These are phyloP conservation scores for Epinotia demarniana DNA, from an alignment of 2,888 invertebrate genomes.

Conservation along the genomic window DNA sequence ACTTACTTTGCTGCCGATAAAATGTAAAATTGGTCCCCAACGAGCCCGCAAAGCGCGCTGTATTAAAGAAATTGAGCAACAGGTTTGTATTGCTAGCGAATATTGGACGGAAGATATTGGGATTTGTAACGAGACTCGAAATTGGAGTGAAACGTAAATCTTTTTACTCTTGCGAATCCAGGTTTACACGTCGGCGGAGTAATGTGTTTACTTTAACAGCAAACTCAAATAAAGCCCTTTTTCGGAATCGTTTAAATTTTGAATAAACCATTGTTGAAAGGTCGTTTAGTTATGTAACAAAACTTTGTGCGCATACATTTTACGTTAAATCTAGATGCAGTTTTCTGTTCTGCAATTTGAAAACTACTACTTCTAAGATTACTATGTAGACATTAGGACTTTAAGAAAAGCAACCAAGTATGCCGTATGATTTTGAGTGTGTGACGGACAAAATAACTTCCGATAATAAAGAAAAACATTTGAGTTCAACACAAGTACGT, in stretches of 20 bases:
- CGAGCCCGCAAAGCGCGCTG: constrained; percentile 39
- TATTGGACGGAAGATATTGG: constrained; percentile 41
- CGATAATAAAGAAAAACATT: too few species aligned
- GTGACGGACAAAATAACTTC: too few species aligned
- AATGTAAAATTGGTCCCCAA: constrained; percentile 43
- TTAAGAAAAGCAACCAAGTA: too few species aligned
- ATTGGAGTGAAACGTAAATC: constrained; percentile 29
- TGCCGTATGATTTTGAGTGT: too few species aligned
- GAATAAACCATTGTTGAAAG: not conserved
- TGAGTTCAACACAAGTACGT: too few species aligned
- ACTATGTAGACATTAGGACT: too few species aligned
- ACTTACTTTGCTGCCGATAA: constrained; percentile 33
- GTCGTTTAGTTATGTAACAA: too few species aligned
- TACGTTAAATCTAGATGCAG: too few species aligned
- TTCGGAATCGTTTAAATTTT: constrained; percentile 4
- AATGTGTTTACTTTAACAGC: constrained; percentile 12
- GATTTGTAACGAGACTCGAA: constrained; percentile 30
- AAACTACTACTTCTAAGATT: too few species aligned
- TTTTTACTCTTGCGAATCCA: constrained; percentile 15
- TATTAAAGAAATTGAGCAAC: constrained; percentile 43
- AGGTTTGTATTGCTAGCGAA: constrained; percentile 41
- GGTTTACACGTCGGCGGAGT: constrained; percentile 15
- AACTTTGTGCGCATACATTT: too few species aligned
- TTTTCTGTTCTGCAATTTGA: too few species aligned
- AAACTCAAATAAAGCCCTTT: not conserved